Conservation (phyloP, 2,888 invertebrate genomes). For the Tipula confusa region DNA sequence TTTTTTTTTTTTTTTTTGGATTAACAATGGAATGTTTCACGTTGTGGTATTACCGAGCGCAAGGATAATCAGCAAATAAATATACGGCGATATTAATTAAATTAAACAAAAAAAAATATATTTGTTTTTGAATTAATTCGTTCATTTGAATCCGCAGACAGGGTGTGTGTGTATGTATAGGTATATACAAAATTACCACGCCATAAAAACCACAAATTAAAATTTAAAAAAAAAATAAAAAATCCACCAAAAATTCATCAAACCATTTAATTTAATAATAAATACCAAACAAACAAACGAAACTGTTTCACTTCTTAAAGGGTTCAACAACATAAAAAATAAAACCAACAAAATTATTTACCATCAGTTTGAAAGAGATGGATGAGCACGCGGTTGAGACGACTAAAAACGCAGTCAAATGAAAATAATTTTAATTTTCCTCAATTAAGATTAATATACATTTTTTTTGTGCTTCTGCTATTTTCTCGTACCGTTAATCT, state of each 20-base stretch:
- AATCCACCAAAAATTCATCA: background rate
- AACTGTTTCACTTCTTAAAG: background rate
- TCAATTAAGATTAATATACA: background rate
- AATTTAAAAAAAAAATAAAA: background rate
- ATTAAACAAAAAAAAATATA: background rate
- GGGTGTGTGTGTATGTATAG: background rate
- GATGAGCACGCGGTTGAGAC: background rate
- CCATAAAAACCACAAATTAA: background rate
- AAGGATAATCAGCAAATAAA: background rate
- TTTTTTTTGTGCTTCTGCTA: background rate
- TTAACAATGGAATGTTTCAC: background rate
- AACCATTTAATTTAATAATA: background rate
- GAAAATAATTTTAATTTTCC: conserved; percentile 25
- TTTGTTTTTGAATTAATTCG: background rate
- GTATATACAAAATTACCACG: background rate
- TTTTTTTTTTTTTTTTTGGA: too few relatives aligned
- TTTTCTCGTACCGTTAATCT: background rate
- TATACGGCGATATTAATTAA: background rate
- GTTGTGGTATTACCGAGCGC: background rate
- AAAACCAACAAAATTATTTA: background rate
- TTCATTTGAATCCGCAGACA: background rate
- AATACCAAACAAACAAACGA: background rate
- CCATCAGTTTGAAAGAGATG: background rate
- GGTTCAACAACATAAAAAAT: background rate
- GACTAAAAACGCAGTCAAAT: background rate